Base-by-base conservation (phyloP, 2,888 invertebrate genomes). In the Stenodera caucasica region DNA sequence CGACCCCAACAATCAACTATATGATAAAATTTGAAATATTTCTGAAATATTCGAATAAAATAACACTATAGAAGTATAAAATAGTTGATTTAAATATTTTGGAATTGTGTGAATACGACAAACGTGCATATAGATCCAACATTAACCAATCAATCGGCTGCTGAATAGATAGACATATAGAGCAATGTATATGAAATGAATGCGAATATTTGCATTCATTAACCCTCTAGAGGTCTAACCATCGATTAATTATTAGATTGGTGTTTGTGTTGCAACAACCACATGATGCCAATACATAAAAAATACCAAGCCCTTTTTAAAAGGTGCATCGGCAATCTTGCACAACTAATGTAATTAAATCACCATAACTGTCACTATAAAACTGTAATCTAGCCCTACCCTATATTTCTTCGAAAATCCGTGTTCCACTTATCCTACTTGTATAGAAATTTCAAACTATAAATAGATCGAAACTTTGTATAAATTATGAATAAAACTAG, bases 241-340 rank as follows among this genome's bases (percentile, higher is more conserved):
- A 66, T 66, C 67, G 64, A 66, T 68, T 68, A 64, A 67, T 68
- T 68, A 68, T 68, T 68, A 65, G 66, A 65, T 64, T 61, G 65
- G 61, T 65, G 67, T 58, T 57, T 63, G 64, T 67, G 60, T 66
- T 66, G 66, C 61, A 59, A 63, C 60, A 58, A 59, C 57, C 63
- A 57, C 65, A 66, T 59, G 63, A 53, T 58, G 53, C 56, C 52
- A 55, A 58, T 56, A 62, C 62, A 62, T 58, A 62, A 62, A 33
- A 62, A 62, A 62, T 58, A 58, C 62, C 62, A 53, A 57, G 57
- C 61, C 61, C 58, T 21, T 7, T 8, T 7, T 2, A 21, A 7
- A 30, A 45, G 45, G 45, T 45, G 45, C 45, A 45, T 21, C 45
- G 18, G 9, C 18, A 18, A 23, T 45, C 45, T 45, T 45, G 45